phyloP scores from a whole-genome alignment of 2,888 invertebrate genomes.

The Hemithea aestivaria region DNA sequence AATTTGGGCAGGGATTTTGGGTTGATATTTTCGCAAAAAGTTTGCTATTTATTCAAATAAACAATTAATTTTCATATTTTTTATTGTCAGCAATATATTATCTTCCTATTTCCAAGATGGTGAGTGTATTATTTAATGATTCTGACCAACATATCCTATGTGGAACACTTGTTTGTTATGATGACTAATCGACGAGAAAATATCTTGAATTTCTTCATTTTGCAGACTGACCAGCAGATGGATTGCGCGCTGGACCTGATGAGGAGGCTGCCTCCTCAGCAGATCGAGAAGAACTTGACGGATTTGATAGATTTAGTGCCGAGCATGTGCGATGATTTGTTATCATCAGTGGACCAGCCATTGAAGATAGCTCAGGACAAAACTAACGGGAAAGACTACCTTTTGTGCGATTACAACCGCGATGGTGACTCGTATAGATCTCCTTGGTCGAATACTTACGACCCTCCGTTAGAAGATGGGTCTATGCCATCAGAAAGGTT shows the following conservation, averaged over 20 bases:
- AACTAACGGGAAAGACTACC: slow-evolving; percentile 96
- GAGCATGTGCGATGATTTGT: slow-evolving; percentile 95
- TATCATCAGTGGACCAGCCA: slow-evolving; percentile 99
- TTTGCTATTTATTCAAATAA: slow-evolving; percentile 12
- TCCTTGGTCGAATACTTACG: slow-evolving; percentile 99
- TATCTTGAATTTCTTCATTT: slow-evolving; percentile 33
- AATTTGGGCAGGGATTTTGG: slow-evolving; percentile 42
- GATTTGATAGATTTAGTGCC: slow-evolving; percentile 99
- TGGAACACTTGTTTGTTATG: slow-evolving; percentile 52
- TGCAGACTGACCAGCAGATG: slow-evolving; percentile 96
- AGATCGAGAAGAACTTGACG: slow-evolving; percentile 98
- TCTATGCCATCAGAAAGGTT: slow-evolving; percentile 98
- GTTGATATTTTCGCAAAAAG: slow-evolving; percentile 26
- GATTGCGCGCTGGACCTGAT: slow-evolving; percentile 99
- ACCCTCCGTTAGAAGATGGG: slow-evolving; percentile 98
- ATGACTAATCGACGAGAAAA: slow-evolving; percentile 67
- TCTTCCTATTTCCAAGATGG: slow-evolving; percentile 39
- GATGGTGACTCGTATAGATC: slow-evolving; percentile 99
- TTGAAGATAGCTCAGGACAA: slow-evolving; percentile 98
- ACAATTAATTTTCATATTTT: slow-evolving; percentile 8
- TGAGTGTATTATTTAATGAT: slow-evolving; percentile 29
- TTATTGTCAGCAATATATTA: slow-evolving; percentile 6
- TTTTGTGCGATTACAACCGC: slow-evolving; percentile 99
- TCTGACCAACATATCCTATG: slow-evolving; percentile 15
- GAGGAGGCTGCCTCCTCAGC: slow-evolving; percentile 99